Conservation (phyloP, 2,113 vertebrate species). For the Pholis gunnellus region DNA sequence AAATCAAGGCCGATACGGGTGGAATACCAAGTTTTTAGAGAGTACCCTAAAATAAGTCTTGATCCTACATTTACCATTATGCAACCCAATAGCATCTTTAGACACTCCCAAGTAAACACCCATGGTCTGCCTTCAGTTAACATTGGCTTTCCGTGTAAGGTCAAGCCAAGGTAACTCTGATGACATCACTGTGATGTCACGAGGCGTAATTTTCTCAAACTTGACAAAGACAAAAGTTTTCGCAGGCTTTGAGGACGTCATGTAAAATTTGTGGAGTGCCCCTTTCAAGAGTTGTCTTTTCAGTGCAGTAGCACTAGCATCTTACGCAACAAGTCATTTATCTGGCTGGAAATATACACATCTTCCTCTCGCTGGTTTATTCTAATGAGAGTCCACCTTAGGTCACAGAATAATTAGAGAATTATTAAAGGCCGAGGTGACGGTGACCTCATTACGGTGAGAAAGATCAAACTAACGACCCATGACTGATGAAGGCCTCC, state of each 20-base stretch:
- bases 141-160: too few species aligned
- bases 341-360: slow-evolving; percentile 13
- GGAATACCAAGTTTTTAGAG: too few species aligned
- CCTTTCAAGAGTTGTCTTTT: not conserved
- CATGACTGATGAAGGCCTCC: slow-evolving; percentile 75
- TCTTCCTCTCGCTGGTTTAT: slow-evolving; percentile 2
- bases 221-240: too few species aligned
- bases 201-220: not conserved
- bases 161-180: not conserved
- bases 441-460: slow-evolving; percentile 76
- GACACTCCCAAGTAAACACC: not conserved
- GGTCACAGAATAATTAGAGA: slow-evolving; percentile 74
- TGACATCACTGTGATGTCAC: not conserved
- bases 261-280: not conserved
- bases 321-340: not conserved
- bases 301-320: not conserved
- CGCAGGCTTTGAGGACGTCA: too few species aligned
- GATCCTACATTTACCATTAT: not conserved
- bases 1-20: too few species aligned
- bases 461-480: slow-evolving; percentile 75
- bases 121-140: too few species aligned
- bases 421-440: slow-evolving; percentile 75
- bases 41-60: not conserved
- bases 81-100: not conserved
- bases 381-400: slow-evolving; percentile 62